Conservation (phyloP, 2,797 vertebrate genomes). For the Erethizon dorsatum region DNA sequence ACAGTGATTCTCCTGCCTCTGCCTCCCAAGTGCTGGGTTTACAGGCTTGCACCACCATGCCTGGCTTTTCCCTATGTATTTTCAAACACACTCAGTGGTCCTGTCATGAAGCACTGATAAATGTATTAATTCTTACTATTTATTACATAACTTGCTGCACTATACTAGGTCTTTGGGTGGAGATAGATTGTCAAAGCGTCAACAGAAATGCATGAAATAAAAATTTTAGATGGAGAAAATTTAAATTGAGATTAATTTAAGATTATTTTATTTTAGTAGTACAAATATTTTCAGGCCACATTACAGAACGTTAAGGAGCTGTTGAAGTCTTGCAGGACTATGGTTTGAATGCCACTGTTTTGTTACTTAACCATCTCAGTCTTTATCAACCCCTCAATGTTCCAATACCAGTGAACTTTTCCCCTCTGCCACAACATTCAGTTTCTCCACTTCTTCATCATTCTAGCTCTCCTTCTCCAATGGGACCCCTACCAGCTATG, state of each 20-base stretch:
- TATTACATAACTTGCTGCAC: not conserved
- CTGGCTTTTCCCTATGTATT: not conserved
- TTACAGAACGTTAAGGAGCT: not conserved
- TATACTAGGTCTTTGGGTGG: not conserved
- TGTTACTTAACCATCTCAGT: not conserved
- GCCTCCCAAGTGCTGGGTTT: too few species aligned
- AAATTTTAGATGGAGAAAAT: constrained; percentile 35
- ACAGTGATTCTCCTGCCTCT: too few species aligned
- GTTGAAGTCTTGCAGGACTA: not conserved
- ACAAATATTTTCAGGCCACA: not conserved
- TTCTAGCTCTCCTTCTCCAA: not conserved
- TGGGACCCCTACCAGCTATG: not conserved
- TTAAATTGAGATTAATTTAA: not conserved
- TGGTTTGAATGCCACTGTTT: not conserved
- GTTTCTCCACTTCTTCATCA: not conserved
- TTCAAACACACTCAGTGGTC: not conserved
- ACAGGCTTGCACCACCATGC: too few species aligned
- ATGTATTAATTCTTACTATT: not conserved
- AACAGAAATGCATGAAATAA: constrained; percentile 25
- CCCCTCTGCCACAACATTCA: not conserved
- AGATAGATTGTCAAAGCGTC: not conserved
- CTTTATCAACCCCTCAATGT: not conserved
- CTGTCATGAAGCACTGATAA: not conserved
- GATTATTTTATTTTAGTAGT: not conserved
- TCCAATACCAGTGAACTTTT: not conserved